Evolutionary conservation across 1,140 invertebrate genomes (phyloP), one percentile per base, ranked within the genome.

Genomic region (Drosophila willistoni): DNA sequence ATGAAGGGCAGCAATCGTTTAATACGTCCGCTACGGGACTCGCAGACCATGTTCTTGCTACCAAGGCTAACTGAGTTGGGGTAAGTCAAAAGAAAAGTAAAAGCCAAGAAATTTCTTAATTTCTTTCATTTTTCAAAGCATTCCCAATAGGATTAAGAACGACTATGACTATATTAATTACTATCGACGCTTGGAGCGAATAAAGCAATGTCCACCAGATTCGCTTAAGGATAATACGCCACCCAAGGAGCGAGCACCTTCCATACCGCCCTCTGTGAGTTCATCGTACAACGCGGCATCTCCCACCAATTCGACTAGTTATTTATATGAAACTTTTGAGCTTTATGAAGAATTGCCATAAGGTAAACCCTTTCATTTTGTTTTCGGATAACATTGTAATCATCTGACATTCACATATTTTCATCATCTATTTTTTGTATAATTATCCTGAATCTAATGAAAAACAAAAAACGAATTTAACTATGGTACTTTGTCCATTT

Each of bases 171-270:
- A 87, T 22, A 51, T 64, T 10, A 61, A 59, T 3, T 89, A 80
- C 60, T 86, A 83, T 42, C 66, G 80, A 1, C 75, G 83, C 6
- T 47, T 89, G 17, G 70, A 87, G 14, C 64, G 55, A 25, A 51
- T 62, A 1, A 79, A 72, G 42, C 59, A 71, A 5, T 64, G 54
- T 10, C 60, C 55, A 14, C 64, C 66, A 9, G 79, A 77, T 5
- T 70, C 84, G 10, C 83, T 77, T 33, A 89, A 79, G 6, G 83
- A 80, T 22, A 83, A 73, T 14, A 12, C n/a, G 12, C 83, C 83
- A 3, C 82, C 82, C 3, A 29, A 69, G 25, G 83, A 87, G 39
- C 68, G 77, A 13, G 83, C 83, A 0, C 83, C 83, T 1, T 73
- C 84, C 0, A 68, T 66, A 6, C 83, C 83, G 7, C 79, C 61